These are phyloP conservation scores for Chloroclystis v-ata DNA, from an alignment of 2,888 invertebrate species.

Conservation along the genomic window DNA sequence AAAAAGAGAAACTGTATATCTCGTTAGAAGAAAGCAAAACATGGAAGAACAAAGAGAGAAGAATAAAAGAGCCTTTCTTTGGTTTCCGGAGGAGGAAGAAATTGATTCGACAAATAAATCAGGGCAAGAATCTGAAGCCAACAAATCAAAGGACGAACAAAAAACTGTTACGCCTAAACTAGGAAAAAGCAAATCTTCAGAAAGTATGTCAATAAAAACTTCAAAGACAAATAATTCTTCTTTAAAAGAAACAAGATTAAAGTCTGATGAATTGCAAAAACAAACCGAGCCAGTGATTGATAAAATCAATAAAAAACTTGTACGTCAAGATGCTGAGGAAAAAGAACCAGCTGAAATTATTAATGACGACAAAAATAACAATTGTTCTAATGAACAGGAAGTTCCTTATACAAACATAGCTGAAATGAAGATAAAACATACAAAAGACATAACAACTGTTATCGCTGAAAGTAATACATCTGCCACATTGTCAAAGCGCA, in stretches of 20 bases:
- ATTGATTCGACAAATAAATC: neutral
- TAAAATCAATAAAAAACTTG: slow-evolving; percentile 12
- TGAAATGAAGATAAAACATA: too few species aligned
- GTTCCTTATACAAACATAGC: too few species aligned
- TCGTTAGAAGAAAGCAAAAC: slow-evolving; percentile 75
- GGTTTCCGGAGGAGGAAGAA: slow-evolving; percentile 57
- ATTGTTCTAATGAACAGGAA: too few species aligned
- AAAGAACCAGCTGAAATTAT: neutral
- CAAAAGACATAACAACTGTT: neutral
- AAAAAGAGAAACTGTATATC: slow-evolving; percentile 81
- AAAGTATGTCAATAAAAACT: slow-evolving; percentile 1
- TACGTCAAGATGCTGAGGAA: slow-evolving; percentile 2
- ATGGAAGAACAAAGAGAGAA: slow-evolving; percentile 63
- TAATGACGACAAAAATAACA: too few species aligned
- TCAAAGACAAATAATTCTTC: slow-evolving; percentile 10
- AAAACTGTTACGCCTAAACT: slow-evolving; percentile 3
- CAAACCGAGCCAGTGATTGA: neutral
- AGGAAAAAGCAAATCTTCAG: slow-evolving; percentile 16
- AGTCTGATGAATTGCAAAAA: neutral
- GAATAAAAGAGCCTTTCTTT: slow-evolving; percentile 53
- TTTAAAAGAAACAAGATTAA: slow-evolving; percentile 11
- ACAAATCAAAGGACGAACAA: too few species aligned
- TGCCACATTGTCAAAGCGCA: neutral
- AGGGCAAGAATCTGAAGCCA: too few species aligned
- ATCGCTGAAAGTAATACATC: neutral